Conservation (phyloP, 2,888 invertebrate genomes). For the Notodonta dromedarius region DNA sequence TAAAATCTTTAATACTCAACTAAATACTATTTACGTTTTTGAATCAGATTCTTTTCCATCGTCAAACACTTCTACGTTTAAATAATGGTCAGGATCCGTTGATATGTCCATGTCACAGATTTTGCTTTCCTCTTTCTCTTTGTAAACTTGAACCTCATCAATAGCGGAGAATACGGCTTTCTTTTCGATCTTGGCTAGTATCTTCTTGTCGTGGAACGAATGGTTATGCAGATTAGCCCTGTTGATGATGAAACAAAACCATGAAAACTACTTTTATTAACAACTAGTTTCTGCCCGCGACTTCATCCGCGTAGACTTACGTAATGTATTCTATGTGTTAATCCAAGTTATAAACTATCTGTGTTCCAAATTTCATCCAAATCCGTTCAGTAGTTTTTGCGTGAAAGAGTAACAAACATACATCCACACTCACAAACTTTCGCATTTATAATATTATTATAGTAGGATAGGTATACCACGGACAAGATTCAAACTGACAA, state of each 20-base stretch:
- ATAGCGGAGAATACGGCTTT: conserved; percentile 69
- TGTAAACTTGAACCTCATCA: conserved; percentile 57
- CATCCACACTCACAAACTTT: no score
- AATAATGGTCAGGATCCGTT: conserved; percentile 30
- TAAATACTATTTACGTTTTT: background rate
- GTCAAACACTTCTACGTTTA: conserved; percentile 9
- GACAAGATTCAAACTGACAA: no score
- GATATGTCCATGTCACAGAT: conserved; percentile 20
- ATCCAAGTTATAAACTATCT: no score
- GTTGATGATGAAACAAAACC: conserved; percentile 16
- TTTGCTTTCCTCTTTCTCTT: conserved; percentile 42
- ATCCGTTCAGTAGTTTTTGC: no score
- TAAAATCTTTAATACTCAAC: background rate
- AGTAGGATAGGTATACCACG: no score
- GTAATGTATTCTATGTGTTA: no score
- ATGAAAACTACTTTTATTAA: background rate
- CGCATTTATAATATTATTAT: no score
- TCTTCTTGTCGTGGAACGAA: conserved; percentile 78
- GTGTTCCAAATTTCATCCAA: no score
- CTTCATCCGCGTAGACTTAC: no score
- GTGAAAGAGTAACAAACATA: no score
- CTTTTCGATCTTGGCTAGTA: conserved; percentile 73
- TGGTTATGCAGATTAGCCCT: conserved; percentile 78
- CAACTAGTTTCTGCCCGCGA: no score
- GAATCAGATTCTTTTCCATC: background rate